Conservation (phyloP, 2,888 invertebrate species). For the Ormyrus rosae region DNA sequence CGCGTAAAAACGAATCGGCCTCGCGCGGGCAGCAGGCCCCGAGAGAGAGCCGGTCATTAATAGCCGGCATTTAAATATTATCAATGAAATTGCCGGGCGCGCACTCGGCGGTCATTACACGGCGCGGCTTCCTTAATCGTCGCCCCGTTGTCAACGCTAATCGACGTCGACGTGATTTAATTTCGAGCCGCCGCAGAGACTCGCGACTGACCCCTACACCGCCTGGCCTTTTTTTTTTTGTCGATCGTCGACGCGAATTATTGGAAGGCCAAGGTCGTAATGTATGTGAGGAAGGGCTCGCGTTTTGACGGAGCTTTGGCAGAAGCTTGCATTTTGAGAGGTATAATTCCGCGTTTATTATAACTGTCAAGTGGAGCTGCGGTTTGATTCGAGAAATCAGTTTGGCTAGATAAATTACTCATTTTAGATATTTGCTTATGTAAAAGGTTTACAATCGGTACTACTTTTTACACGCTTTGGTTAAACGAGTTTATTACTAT, state of each 20-base stretch:
- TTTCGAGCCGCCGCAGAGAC: conserved; percentile 57
- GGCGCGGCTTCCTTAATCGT: conserved; percentile 66
- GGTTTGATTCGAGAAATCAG: too few relatives aligned
- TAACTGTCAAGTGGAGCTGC: too few relatives aligned
- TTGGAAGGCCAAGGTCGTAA: conserved; percentile 16
- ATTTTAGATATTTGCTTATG: too few relatives aligned
- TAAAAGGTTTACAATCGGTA: too few relatives aligned
- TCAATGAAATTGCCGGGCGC: conserved; percentile 72
- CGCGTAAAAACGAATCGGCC: too few relatives aligned
- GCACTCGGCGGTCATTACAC: conserved; percentile 63
- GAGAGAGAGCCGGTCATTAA: conserved; percentile 65
- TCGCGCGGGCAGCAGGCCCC: too few relatives aligned
- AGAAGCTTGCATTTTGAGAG: too few relatives aligned
- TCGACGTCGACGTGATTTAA: conserved; percentile 72
- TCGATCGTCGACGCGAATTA: conserved; percentile 21
- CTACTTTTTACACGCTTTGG: too few relatives aligned
- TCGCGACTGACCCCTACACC: conserved; percentile 13
- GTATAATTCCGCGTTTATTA: too few relatives aligned
- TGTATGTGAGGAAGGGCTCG: conserved; percentile 37
- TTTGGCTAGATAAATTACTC: too few relatives aligned
- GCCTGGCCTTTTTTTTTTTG: conserved; percentile 1
- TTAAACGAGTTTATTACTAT: too few relatives aligned
- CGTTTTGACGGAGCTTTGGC: too few relatives aligned
- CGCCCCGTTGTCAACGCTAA: conserved; percentile 70
- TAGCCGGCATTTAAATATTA: conserved; percentile 73